Conservation (phyloP, 1,140 invertebrate species). For the Harlomillsia oculata region DNA sequence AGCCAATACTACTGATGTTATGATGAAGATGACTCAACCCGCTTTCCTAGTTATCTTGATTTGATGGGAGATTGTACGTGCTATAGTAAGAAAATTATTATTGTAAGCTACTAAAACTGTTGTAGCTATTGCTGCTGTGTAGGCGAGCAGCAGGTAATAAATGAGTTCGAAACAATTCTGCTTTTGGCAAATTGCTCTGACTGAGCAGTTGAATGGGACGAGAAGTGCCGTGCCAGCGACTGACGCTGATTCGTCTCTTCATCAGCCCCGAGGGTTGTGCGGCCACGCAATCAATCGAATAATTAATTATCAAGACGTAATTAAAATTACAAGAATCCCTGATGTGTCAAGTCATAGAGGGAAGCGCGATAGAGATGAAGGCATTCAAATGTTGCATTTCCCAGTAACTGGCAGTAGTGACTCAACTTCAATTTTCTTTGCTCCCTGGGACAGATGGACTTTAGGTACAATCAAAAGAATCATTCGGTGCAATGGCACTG, state of each 20-base stretch:
- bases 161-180: slow-evolving; percentile 10
- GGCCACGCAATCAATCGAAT: slow-evolving; percentile 29
- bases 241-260: background rate
- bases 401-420: no score
- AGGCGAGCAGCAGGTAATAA: slow-evolving; percentile 1
- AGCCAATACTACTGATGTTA: no score
- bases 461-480: no score
- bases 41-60: background rate
- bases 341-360: slow-evolving; percentile 21
- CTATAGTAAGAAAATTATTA: background rate
- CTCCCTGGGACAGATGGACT: no score
- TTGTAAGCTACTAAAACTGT: no score
- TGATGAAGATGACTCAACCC: no score
- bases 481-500: no score
- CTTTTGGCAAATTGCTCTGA: slow-evolving; percentile 24
- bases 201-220: background rate
- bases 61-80: slow-evolving; percentile 5
- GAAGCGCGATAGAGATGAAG: no score
- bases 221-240: background rate
- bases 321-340: slow-evolving; percentile 34
- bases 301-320: slow-evolving; percentile 34
- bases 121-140: no score
- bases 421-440: no score
- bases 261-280: no score
- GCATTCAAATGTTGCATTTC: no score